phyloP scores from a whole-genome alignment of 2,113 vertebrate genomes.

The Alces alces region DNA sequence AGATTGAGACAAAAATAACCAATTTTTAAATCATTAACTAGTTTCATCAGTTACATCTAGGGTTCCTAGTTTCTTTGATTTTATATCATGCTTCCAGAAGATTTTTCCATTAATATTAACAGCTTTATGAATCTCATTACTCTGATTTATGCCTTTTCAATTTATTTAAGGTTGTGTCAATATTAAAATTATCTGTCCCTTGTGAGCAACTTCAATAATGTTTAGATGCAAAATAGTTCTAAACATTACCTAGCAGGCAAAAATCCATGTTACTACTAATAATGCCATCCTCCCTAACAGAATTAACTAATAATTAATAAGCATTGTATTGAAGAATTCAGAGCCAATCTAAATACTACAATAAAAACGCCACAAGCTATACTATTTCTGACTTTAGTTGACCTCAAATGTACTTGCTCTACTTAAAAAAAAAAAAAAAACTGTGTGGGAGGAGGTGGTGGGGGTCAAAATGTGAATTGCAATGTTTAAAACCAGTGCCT shows the following conservation, averaged over 20 bases:
- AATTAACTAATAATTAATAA: constrained; percentile 38
- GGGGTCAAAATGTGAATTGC: background rate
- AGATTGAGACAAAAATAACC: constrained; percentile 64
- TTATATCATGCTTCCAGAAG: constrained; percentile 76
- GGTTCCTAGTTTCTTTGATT: constrained; percentile 80
- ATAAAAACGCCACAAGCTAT: background rate
- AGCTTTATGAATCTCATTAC: constrained; percentile 80
- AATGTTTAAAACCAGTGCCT: background rate
- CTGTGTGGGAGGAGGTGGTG: fast-evolving
- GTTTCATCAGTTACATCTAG: constrained; percentile 65
- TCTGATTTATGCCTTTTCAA: constrained; percentile 80
- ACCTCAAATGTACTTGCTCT: background rate
- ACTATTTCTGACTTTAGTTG: background rate
- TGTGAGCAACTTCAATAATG: constrained; percentile 73
- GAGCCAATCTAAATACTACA: background rate
- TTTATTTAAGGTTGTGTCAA: constrained; percentile 81
- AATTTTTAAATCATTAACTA: constrained; percentile 70
- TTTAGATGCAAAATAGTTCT: constrained; percentile 72
- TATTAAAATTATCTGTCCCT: constrained; percentile 80
- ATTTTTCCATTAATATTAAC: constrained; percentile 79
- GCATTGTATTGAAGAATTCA: background rate
- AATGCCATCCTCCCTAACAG: background rate
- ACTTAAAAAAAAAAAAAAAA: background rate
- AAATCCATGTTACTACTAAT: background rate
- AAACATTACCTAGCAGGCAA: constrained; percentile 61